phyloP scores from a whole-genome alignment of 2,888 invertebrate species.

The Dorcus hopei region DNA sequence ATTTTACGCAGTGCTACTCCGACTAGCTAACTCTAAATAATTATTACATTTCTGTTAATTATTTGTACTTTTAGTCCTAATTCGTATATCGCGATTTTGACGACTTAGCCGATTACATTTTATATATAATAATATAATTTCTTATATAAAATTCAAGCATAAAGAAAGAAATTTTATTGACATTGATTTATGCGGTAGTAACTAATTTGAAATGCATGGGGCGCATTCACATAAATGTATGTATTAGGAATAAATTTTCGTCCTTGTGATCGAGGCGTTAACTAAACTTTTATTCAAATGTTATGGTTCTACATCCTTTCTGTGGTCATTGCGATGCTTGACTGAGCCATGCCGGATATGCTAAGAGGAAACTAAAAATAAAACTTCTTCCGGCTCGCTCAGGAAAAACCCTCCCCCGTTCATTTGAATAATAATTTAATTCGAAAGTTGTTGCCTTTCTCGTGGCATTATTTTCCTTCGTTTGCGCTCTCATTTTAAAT shows the following conservation, averaged over 20 bases:
- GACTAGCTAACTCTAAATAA: too few relatives aligned
- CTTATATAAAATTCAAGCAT: too few relatives aligned
- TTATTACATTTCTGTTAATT: too few relatives aligned
- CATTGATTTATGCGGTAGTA: too few relatives aligned
- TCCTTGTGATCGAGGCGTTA: slow-evolving; percentile 14
- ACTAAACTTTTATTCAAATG: slow-evolving; percentile 38
- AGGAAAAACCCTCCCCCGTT: slow-evolving; percentile 30
- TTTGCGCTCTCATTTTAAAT: slow-evolving; percentile 42
- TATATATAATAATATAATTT: too few relatives aligned
- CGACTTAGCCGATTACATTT: too few relatives aligned
- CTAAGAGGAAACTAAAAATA: slow-evolving; percentile 40
- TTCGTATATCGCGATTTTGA: too few relatives aligned
- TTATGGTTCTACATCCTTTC: slow-evolving; percentile 36
- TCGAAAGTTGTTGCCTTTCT: slow-evolving; percentile 35
- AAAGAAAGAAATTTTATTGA: too few relatives aligned
- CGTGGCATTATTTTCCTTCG: slow-evolving; percentile 34
- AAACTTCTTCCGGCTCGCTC: slow-evolving; percentile 40
- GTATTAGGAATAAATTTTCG: slow-evolving; percentile 4
- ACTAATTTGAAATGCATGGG: too few relatives aligned
- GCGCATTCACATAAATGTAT: too few relatives aligned
- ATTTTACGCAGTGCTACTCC: too few relatives aligned
- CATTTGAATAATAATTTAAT: slow-evolving; percentile 45
- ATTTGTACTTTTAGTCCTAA: too few relatives aligned
- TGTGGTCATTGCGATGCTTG: slow-evolving; percentile 39
- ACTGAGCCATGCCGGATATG: slow-evolving; percentile 38